A percentile compares a stretch with the other conserved stretches of the same genome.
Evolutionary conservation across 1,140 invertebrate species (phyloP).

Genomic region (Steinernema feltiae): DNA sequence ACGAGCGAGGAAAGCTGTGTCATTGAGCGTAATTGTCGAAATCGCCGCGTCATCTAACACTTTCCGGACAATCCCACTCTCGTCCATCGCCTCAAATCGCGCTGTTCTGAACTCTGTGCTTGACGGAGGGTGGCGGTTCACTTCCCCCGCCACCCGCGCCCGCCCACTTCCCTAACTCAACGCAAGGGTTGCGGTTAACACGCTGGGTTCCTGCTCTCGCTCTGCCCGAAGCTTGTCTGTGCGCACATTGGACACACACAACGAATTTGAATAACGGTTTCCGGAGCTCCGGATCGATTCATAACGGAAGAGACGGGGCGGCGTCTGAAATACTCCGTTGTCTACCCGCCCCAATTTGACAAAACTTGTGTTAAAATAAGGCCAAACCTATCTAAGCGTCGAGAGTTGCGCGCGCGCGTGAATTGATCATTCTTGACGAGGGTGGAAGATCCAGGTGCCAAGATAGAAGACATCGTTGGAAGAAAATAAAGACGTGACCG

Average conservation of each 20-base stretch:
- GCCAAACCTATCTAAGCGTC: neutral
- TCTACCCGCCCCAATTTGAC: neutral
- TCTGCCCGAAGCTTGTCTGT: neutral
- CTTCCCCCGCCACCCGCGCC: neutral
- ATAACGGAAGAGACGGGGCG: slow-evolving; percentile 13
- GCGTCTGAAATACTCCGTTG: neutral
- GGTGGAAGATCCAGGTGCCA: too few relatives aligned
- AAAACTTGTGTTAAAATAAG: slow-evolving; percentile 9
- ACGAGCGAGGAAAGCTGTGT: neutral
- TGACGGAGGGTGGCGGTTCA: too few relatives aligned
- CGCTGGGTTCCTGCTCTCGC: too few relatives aligned
- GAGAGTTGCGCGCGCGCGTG: neutral
- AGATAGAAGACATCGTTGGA: too few relatives aligned
- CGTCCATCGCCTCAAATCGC: too few relatives aligned
- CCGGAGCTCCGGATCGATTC: slow-evolving; percentile 13
- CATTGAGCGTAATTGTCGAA: slow-evolving; percentile 9
- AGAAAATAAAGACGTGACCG: neutral
- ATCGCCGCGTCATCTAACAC: neutral
- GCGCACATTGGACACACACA: neutral
- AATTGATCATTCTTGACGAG: too few relatives aligned
- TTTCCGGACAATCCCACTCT: neutral
- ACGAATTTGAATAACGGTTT: slow-evolving; percentile 14
- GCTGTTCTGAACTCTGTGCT: too few relatives aligned
- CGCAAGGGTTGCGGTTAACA: too few relatives aligned
- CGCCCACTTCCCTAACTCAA: neutral